Evolutionary conservation across 2,888 invertebrate genomes (phyloP).

Genomic region (Euproctis similis): DNA sequence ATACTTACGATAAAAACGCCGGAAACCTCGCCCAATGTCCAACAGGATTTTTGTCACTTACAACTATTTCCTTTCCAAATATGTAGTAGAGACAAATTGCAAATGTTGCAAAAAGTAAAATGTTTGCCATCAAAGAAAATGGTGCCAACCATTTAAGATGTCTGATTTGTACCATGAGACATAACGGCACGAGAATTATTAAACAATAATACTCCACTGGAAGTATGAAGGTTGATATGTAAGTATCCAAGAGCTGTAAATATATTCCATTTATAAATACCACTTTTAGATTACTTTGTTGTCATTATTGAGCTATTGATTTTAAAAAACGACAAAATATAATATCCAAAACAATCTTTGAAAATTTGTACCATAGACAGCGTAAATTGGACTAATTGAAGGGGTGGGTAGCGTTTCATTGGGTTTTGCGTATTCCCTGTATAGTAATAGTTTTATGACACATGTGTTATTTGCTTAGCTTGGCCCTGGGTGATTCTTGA

Average conservation of each 20-base stretch:
- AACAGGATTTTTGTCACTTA: slow-evolving; percentile 67
- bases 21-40: slow-evolving; percentile 80
- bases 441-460: too few species aligned
- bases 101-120: slow-evolving; percentile 85
- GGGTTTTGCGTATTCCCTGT: too few species aligned
- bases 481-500: too few species aligned
- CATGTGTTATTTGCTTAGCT: too few species aligned
- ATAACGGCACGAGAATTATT: slow-evolving; percentile 50
- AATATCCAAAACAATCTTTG: too few species aligned
- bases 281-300: too few species aligned
- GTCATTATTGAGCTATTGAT: too few species aligned
- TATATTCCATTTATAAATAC: too few species aligned
- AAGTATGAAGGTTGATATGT: slow-evolving; percentile 37
- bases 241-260: slow-evolving; percentile 56
- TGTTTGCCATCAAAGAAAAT: slow-evolving; percentile 90
- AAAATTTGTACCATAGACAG: too few species aligned
- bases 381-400: too few species aligned
- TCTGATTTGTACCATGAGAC: slow-evolving; percentile 74
- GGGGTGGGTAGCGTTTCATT: too few species aligned
- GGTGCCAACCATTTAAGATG: slow-evolving; percentile 90
- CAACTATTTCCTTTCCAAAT: slow-evolving; percentile 70
- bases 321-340: too few species aligned
- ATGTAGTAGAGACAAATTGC: slow-evolving; percentile 88
- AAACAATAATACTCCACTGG: slow-evolving; percentile 60
- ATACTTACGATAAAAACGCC: slow-evolving; percentile 83